phyloP scores from a whole-genome alignment of 2,888 invertebrate species.

The Drosophila atripex region DNA sequence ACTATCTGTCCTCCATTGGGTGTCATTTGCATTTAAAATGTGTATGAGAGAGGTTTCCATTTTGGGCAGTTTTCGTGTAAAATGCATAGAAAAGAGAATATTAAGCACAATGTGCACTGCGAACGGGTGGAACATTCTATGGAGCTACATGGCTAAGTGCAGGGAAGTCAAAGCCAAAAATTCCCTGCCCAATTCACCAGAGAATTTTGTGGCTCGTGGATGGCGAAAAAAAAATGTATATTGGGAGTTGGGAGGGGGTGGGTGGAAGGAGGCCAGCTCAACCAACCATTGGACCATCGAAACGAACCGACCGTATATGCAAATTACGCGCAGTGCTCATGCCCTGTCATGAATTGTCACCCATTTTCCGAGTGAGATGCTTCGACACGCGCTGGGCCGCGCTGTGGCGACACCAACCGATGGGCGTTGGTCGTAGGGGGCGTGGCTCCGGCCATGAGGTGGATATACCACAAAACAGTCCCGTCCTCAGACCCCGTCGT shows the following conservation, averaged over 20 bases:
- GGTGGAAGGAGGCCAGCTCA: conserved; percentile 1
- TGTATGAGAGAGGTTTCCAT: conserved; percentile 9
- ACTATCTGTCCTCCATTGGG: conserved; percentile 32
- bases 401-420: conserved; percentile 33
- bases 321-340: conserved; percentile 74
- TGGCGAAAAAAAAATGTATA: conserved; percentile 37
- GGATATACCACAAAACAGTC: conserved; percentile 53
- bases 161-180: conserved; percentile 49
- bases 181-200: conserved; percentile 56
- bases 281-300: conserved; percentile 43
- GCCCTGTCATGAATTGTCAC: conserved; percentile 76
- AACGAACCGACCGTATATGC: conserved; percentile 67
- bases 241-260: not conserved
- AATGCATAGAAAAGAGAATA: conserved; percentile 43
- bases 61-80: conserved; percentile 14
- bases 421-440: conserved; percentile 5
- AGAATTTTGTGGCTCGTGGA: conserved; percentile 48
- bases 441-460: conserved; percentile 18
- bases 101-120: conserved; percentile 38
- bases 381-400: conserved; percentile 66
- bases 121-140: conserved; percentile 12
- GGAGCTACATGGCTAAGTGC: conserved; percentile 28
- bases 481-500: conserved; percentile 40
- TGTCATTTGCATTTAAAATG: conserved; percentile 71
- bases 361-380: conserved; percentile 78